Evolutionary conservation across 2,888 invertebrate genomes (phyloP).

Genomic region (Torymus tubicola): DNA sequence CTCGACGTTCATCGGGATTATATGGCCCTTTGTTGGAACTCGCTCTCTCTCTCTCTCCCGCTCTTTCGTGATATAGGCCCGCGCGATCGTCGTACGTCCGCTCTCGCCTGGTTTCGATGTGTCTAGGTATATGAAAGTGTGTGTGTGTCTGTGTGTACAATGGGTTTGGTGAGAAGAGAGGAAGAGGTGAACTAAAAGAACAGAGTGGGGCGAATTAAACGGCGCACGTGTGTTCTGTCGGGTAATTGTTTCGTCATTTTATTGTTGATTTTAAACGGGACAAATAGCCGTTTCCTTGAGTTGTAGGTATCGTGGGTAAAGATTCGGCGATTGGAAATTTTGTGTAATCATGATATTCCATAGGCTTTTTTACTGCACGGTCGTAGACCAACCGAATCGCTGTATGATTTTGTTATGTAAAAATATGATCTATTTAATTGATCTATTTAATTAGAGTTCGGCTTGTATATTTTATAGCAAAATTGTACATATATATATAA

Average conservation of each 20-base stretch:
- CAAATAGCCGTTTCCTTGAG: conserved; percentile 41
- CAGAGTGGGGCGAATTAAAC: conserved; percentile 44
- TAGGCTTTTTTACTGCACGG: too few relatives aligned
- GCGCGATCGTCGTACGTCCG: conserved; percentile 2
- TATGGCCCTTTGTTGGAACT: conserved; percentile 53
- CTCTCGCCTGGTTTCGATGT: background rate
- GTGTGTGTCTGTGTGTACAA: background rate
- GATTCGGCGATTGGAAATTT: too few relatives aligned
- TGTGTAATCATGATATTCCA: too few relatives aligned
- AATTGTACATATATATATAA: too few relatives aligned
- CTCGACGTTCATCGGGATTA: conserved; percentile 56
- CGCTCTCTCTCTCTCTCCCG: too few relatives aligned
- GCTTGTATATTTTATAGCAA: too few relatives aligned
- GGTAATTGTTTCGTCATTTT: conserved; percentile 57
- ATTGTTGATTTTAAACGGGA: conserved; percentile 48
- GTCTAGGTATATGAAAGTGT: too few relatives aligned
- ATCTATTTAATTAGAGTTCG: too few relatives aligned
- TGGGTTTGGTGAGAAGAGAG: conserved; percentile 5
- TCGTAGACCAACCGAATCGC: too few relatives aligned
- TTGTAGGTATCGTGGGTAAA: background rate
- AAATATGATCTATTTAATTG: too few relatives aligned
- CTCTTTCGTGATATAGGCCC: conserved; percentile 33
- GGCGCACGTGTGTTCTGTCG: conserved; percentile 31
- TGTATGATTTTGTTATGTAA: too few relatives aligned
- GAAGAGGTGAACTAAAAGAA: background rate